These are phyloP conservation scores for Pteronotus mesoamericanus DNA, from an alignment of 2,797 vertebrate genomes.

Conservation along the genomic window DNA sequence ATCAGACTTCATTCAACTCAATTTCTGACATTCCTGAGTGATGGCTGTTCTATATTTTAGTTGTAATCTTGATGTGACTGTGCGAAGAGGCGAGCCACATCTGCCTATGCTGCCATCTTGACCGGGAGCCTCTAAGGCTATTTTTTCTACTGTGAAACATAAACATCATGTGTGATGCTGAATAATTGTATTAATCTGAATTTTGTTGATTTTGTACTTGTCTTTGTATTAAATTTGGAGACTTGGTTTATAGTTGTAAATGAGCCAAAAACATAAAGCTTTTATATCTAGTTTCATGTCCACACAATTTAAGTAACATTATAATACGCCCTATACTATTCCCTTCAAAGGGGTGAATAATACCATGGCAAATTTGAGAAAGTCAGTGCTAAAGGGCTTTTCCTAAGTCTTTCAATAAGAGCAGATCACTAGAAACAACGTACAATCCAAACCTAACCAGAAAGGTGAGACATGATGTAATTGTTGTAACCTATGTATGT, in stretches of 20 bases:
- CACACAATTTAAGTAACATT: slow-evolving; percentile 23
- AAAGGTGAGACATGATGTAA: neutral
- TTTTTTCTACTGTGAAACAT: slow-evolving; percentile 37
- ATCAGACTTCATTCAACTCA: too few relatives aligned
- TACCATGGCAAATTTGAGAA: neutral
- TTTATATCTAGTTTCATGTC: slow-evolving; percentile 33
- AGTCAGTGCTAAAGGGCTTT: neutral
- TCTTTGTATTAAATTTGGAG: slow-evolving; percentile 46
- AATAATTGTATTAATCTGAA: slow-evolving; percentile 33
- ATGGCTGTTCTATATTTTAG: too few relatives aligned
- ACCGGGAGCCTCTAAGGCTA: too few relatives aligned
- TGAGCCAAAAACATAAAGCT: neutral
- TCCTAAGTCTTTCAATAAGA: slow-evolving; percentile 12
- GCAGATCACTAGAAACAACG: neutral
- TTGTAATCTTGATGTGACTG: too few relatives aligned
- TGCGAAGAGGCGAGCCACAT: too few relatives aligned
- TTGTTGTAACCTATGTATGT: neutral
- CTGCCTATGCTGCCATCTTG: too few relatives aligned
- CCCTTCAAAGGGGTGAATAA: slow-evolving; percentile 8
- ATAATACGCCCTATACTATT: neutral
- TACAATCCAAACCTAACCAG: neutral
- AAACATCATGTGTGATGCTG: slow-evolving; percentile 36
- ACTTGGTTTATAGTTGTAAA: slow-evolving; percentile 17
- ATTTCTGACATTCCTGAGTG: too few relatives aligned
- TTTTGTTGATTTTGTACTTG: slow-evolving; percentile 5